Evolutionary conservation across 2,113 vertebrate genomes (phyloP).

Genomic region (Oncorhynchus clarkii): DNA sequence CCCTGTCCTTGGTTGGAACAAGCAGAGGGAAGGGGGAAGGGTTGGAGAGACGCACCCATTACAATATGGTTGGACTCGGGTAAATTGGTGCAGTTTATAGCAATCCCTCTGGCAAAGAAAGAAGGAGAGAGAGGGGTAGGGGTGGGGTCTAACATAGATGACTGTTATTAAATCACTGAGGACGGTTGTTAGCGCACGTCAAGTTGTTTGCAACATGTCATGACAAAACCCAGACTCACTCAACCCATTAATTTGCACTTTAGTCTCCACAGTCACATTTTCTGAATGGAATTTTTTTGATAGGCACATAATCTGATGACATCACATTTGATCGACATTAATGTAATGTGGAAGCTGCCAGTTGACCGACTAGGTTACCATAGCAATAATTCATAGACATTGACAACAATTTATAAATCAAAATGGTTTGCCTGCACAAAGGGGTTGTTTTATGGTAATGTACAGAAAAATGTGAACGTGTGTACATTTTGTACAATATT

Average conservation of each 20-base stretch:
- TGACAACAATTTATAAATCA: too few species aligned
- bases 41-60: slow-evolving; percentile 81
- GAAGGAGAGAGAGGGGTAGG: slow-evolving; percentile 84
- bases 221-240: slow-evolving; percentile 45
- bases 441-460: too few species aligned
- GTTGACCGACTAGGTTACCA: slow-evolving; percentile 13
- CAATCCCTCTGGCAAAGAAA: slow-evolving; percentile 84
- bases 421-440: not conserved
- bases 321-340: not conserved
- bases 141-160: slow-evolving; percentile 78
- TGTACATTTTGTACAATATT: too few species aligned
- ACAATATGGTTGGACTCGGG: slow-evolving; percentile 84
- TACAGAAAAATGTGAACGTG: too few species aligned
- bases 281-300: slow-evolving; percentile 40
- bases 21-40: slow-evolving; percentile 75
- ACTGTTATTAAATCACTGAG: slow-evolving; percentile 82
- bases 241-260: slow-evolving; percentile 25
- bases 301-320: slow-evolving; percentile 45
- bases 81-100: slow-evolving; percentile 90
- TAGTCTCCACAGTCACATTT: slow-evolving; percentile 43
- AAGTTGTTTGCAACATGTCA: slow-evolving; percentile 61
- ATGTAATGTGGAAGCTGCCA: slow-evolving; percentile 36
- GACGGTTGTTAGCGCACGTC: slow-evolving; percentile 77
- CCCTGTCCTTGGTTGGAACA: slow-evolving; percentile 76
- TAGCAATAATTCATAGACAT: too few species aligned